These are phyloP conservation scores for Globodera ellingtonae DNA, from an alignment of 1,140 invertebrate genomes.

Conservation along the genomic window DNA sequence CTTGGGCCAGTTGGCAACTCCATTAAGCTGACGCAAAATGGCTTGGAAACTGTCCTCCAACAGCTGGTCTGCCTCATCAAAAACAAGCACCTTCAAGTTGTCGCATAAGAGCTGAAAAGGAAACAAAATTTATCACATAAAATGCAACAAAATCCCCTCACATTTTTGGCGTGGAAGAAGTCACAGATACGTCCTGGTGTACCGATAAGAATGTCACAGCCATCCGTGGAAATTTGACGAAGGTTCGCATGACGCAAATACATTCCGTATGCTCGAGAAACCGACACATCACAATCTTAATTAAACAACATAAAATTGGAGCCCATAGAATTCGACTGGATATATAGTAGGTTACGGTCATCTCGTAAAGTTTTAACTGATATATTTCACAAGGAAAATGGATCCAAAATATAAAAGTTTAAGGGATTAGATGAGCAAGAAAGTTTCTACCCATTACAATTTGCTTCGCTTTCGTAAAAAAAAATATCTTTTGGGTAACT, in stretches of 20 bases:
- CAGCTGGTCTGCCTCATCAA: constrained; percentile 59
- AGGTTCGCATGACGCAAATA: background rate
- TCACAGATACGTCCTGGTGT: constrained; percentile 85
- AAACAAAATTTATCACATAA: background rate
- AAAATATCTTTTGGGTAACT: too few species aligned
- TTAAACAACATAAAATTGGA: constrained; percentile 11
- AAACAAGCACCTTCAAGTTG: constrained; percentile 48
- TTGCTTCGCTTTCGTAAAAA: too few species aligned
- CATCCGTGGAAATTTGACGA: constrained; percentile 13
- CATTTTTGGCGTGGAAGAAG: constrained; percentile 42
- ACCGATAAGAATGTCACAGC: constrained; percentile 74
- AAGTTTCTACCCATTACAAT: too few species aligned
- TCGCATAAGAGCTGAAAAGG: constrained; percentile 32
- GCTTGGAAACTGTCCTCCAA: constrained; percentile 51
- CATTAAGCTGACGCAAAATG: constrained; percentile 45
- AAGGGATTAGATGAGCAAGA: too few species aligned
- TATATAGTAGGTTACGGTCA: too few species aligned
- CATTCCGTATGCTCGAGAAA: constrained; percentile 27
- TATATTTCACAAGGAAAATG: too few species aligned
- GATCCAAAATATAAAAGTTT: too few species aligned
- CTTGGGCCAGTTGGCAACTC: constrained; percentile 38
- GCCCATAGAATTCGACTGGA: too few species aligned
- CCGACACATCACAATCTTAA: constrained; percentile 29
- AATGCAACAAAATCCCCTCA: background rate
- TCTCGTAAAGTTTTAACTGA: too few species aligned